These are phyloP conservation scores for Crypturellus tataupa DNA, from an alignment of 2,797 vertebrate genomes.

Conservation along the genomic window DNA sequence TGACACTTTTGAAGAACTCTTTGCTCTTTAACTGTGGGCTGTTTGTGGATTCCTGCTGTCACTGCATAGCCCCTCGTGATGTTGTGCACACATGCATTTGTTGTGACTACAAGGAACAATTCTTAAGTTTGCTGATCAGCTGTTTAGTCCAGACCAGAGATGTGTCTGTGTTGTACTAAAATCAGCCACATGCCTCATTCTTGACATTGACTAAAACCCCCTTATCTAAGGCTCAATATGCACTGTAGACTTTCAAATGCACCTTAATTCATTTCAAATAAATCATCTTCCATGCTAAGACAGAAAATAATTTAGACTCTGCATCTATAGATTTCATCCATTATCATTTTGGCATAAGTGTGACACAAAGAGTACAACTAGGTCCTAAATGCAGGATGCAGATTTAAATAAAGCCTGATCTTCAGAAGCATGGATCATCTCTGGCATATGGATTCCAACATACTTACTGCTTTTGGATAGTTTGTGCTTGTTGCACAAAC, in stretches of 20 bases:
- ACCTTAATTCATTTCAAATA: not conserved
- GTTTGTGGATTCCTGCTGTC: not conserved
- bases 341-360: not conserved
- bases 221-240: not conserved
- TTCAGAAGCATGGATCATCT: not conserved
- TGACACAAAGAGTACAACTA: not conserved
- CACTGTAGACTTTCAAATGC: not conserved
- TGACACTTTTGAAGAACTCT: not conserved
- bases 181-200: not conserved
- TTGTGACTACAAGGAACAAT: not conserved
- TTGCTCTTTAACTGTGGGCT: not conserved
- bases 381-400: not conserved
- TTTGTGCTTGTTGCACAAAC: not conserved
- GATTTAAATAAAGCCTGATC: not conserved
- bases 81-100: accelerated
- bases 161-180: not conserved
- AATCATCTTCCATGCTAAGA: not conserved
- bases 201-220: not conserved
- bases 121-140: not conserved
- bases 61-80: accelerated
- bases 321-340: not conserved
- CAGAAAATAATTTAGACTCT: conserved; percentile 2
- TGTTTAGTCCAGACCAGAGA: not conserved
- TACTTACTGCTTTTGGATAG: not conserved
- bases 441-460: not conserved